Conservation (phyloP, 2,113 vertebrate species). For the Glaucomys volans region DNA sequence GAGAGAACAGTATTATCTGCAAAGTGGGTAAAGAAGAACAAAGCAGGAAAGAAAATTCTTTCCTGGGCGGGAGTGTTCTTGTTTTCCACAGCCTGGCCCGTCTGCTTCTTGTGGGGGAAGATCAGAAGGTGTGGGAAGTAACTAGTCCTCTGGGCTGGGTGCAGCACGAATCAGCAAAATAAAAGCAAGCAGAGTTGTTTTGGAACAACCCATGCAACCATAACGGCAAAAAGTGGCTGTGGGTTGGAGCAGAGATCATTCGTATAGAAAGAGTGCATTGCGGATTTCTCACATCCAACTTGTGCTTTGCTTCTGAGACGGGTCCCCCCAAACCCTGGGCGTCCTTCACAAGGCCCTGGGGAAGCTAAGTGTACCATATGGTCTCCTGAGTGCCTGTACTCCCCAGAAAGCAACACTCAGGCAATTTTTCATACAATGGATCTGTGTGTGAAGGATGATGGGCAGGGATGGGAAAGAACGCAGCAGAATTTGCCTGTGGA, state of each 20-base stretch:
- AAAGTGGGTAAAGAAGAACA: too few relatives aligned
- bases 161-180: neutral
- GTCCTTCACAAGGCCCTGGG: rapidly evolving
- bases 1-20: neutral
- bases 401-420: too few relatives aligned
- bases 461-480: neutral
- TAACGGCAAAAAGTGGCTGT: neutral
- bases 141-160: neutral
- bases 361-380: rapidly evolving
- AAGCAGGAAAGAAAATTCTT: neutral
- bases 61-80: neutral
- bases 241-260: neutral
- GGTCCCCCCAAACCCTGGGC: neutral
- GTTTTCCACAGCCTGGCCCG: neutral
- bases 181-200: neutral
- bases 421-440: too few relatives aligned
- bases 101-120: neutral
- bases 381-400: neutral
- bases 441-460: neutral
- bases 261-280: neutral
- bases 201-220: neutral
- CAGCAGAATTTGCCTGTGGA: neutral
- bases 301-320: too few relatives aligned
- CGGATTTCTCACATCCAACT: neutral
- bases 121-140: neutral